Conservation (phyloP, 2,113 vertebrate species). For the Origma solitaria region DNA sequence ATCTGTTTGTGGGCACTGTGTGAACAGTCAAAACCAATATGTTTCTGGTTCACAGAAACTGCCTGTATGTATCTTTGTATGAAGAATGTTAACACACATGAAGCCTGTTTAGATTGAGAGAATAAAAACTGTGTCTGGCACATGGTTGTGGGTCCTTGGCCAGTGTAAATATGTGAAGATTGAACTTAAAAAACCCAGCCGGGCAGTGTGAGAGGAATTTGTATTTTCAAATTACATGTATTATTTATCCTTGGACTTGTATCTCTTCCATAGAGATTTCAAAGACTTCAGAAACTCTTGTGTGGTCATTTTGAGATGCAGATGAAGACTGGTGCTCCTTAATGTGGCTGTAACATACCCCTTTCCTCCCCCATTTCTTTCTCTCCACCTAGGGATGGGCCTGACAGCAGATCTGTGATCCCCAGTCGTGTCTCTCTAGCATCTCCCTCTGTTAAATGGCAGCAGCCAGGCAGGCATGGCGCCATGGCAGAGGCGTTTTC, state of each 20-base stretch:
- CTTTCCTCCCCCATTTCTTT: not conserved
- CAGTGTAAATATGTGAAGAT: not conserved
- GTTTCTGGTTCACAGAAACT: constrained; percentile 43
- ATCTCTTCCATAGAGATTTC: not conserved
- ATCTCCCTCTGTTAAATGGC: not conserved
- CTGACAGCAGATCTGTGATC: not conserved
- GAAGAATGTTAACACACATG: constrained; percentile 5
- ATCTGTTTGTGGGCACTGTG: constrained; percentile 24
- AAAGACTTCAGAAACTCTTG: not conserved
- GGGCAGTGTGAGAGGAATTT: not conserved
- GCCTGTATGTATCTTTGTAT: constrained; percentile 17
- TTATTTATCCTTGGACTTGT: not conserved
- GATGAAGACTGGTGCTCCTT: not conserved
- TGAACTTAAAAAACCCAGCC: not conserved
- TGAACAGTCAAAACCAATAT: not conserved
- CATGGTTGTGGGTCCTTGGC: not conserved
- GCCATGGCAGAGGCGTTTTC: not conserved
- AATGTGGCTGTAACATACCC: not conserved
- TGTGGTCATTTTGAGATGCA: not conserved
- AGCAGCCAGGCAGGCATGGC: not conserved
- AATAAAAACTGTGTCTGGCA: constrained; percentile 42
- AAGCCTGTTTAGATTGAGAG: not conserved
- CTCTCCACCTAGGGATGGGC: not conserved
- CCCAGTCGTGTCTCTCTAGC: rapidly evolving
- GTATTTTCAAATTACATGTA: not conserved